phyloP scores from a whole-genome alignment of 2,888 invertebrate species.

The Chironomus riparius region DNA sequence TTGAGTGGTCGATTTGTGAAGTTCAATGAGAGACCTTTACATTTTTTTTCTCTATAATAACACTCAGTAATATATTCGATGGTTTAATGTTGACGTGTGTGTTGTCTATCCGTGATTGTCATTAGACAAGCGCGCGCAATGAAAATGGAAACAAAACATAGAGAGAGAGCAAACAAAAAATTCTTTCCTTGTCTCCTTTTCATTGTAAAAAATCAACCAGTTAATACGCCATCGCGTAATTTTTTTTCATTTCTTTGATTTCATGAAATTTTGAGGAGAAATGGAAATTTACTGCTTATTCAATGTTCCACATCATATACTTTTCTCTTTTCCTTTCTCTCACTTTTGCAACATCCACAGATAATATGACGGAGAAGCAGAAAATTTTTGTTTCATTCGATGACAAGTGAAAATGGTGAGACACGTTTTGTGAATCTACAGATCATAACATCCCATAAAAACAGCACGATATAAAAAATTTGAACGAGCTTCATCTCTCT shows the following conservation, averaged over 20 bases:
- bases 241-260: not conserved
- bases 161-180: too few species aligned
- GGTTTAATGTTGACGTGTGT: not conserved
- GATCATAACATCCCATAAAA: slow-evolving; percentile 24
- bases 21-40: slow-evolving; percentile 20
- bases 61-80: not conserved
- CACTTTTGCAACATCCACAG: not conserved
- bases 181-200: not conserved
- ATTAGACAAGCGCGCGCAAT: not conserved
- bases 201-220: slow-evolving; percentile 1
- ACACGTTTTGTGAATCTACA: slow-evolving; percentile 26
- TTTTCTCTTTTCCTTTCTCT: not conserved
- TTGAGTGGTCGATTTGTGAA: slow-evolving; percentile 21
- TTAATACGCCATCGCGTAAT: not conserved
- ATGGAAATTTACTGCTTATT: not conserved
- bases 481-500: not conserved
- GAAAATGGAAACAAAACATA: too few species aligned
- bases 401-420: slow-evolving; percentile 19
- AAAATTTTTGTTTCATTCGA: not conserved
- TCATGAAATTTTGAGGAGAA: not conserved
- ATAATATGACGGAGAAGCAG: too few species aligned
- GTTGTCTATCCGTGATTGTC: not conserved
- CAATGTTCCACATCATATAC: not conserved
- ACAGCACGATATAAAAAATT: not conserved
- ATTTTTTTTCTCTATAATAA: not conserved